Conservation (phyloP, 1,140 invertebrate genomes). For the Nymphalis io region DNA sequence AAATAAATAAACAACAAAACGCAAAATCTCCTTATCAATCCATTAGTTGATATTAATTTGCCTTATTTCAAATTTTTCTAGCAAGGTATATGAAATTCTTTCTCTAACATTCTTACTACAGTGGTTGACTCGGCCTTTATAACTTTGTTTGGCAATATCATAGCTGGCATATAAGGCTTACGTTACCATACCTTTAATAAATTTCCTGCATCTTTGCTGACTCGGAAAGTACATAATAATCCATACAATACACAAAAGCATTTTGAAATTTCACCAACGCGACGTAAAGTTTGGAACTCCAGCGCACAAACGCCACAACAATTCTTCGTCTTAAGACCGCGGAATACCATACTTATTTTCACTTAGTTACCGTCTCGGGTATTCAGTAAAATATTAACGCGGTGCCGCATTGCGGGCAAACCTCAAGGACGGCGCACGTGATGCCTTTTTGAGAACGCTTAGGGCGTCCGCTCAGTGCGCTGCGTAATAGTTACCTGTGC, state of each 20-base stretch:
- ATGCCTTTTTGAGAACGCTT: slow-evolving; percentile 26
- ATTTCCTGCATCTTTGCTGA: too few species aligned
- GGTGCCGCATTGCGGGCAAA: slow-evolving; percentile 30
- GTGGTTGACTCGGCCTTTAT: too few species aligned
- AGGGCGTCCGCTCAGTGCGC: slow-evolving; percentile 4
- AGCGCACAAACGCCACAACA: neutral
- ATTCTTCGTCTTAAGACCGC: neutral
- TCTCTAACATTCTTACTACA: too few species aligned
- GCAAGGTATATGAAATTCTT: too few species aligned
- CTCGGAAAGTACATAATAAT: neutral
- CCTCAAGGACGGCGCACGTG: slow-evolving; percentile 28
- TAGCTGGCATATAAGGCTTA: too few species aligned
- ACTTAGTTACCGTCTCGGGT: slow-evolving; percentile 26
- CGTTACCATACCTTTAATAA: too few species aligned
- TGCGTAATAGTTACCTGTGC: neutral
- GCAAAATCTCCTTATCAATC: too few species aligned
- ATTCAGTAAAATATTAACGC: slow-evolving; percentile 32
- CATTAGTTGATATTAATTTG: too few species aligned
- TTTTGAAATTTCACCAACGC: neutral
- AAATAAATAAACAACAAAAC: too few species aligned
- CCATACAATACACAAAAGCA: neutral
- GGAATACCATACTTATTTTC: slow-evolving; percentile 31
- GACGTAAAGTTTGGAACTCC: neutral
- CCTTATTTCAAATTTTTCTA: too few species aligned
- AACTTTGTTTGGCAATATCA: neutral